Conservation (phyloP, 2,797 vertebrate genomes). For the Muscicapa striata region DNA sequence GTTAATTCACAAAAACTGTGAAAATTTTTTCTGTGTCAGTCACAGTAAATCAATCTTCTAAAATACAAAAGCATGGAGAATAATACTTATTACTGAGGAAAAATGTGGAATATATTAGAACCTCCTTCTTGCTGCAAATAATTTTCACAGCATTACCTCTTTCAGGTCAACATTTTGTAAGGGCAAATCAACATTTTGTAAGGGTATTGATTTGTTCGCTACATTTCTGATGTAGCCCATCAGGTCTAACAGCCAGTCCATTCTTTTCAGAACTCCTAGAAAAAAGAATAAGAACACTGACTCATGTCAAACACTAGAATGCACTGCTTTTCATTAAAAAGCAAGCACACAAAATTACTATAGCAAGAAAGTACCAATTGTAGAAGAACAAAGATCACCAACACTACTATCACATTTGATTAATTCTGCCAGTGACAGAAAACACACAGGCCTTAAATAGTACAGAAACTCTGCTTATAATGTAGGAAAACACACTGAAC, state of each 20-base stretch:
- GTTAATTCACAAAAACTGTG: background rate
- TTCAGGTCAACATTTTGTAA: conserved; percentile 68
- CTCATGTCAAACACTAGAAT: background rate
- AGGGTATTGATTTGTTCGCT: conserved; percentile 73
- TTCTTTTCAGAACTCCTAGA: conserved; percentile 86
- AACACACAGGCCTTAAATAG: background rate
- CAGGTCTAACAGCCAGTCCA: conserved; percentile 93
- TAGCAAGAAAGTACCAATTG: background rate
- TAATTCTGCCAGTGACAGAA: background rate
- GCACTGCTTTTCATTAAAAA: background rate
- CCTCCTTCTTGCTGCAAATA: background rate
- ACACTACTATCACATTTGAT: background rate
- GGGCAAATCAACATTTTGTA: background rate
- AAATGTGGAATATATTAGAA: background rate
- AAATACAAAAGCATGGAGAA: background rate
- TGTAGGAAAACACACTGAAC: background rate
- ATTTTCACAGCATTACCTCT: conserved; percentile 76
- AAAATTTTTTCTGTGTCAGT: background rate
- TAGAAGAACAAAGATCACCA: background rate
- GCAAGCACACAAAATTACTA: background rate
- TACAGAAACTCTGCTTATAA: background rate
- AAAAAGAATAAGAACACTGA: conserved; percentile 5
- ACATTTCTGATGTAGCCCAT: conserved; percentile 92
- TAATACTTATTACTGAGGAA: background rate
- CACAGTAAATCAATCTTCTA: background rate